phyloP scores from a whole-genome alignment of 2,113 vertebrate genomes.

The Rhabdornis inornatus region DNA sequence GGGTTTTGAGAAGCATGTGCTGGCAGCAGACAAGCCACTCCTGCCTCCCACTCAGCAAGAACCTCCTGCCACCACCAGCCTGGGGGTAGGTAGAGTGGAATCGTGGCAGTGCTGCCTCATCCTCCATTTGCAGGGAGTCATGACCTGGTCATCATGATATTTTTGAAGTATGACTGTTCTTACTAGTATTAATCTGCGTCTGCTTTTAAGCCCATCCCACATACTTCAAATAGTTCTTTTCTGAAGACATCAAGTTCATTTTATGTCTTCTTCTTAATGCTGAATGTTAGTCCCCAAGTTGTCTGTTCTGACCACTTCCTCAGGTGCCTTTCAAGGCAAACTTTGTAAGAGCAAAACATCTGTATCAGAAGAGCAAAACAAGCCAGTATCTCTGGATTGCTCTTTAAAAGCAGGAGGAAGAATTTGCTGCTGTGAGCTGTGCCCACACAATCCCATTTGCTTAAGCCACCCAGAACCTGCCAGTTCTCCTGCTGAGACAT shows the following conservation, averaged over 20 bases:
- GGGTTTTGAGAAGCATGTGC: not conserved
- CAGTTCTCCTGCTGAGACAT: not conserved
- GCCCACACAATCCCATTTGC: not conserved
- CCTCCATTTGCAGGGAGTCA: not conserved
- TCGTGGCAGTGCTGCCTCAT: not conserved
- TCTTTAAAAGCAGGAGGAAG: not conserved
- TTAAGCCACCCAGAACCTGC: not conserved
- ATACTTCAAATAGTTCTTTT: not conserved
- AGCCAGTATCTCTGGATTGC: not conserved
- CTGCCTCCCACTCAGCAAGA: not conserved
- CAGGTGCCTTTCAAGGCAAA: slow-evolving; percentile 21
- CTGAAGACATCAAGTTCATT: slow-evolving; percentile 22
- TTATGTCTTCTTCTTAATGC: not conserved
- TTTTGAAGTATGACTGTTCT: not conserved
- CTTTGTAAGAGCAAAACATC: not conserved
- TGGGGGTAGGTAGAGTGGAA: not conserved
- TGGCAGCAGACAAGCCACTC: not conserved
- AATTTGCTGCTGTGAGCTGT: not conserved
- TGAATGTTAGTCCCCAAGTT: slow-evolving; percentile 48
- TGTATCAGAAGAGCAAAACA: too few relatives aligned
- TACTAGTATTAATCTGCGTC: not conserved
- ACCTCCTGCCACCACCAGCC: not conserved
- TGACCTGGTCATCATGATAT: not conserved
- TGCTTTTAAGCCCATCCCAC: not conserved
- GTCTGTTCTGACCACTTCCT: not conserved